These are phyloP conservation scores for Sitta carolinensis DNA, from an alignment of 2,797 vertebrate genomes.

Conservation along the genomic window DNA sequence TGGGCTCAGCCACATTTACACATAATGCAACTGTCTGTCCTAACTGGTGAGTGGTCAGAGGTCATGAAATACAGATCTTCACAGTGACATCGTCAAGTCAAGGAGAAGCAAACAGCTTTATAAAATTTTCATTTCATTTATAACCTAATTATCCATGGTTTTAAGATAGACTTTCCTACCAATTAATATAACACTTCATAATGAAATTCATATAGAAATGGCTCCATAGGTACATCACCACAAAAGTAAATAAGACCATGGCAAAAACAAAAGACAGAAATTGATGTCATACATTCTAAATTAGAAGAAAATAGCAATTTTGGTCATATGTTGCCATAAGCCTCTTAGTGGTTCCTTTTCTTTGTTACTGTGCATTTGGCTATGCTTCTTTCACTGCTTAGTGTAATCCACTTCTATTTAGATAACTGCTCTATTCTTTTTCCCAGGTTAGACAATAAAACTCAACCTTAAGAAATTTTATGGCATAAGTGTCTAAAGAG, in stretches of 20 bases:
- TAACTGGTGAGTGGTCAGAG: background rate
- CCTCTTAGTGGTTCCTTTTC: rapidly evolving
- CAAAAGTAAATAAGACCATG: background rate
- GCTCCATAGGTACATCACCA: background rate
- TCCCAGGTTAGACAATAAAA: background rate
- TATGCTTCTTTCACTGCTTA: background rate
- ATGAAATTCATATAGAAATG: background rate
- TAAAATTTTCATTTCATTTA: background rate
- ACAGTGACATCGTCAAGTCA: background rate
- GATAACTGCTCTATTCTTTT: background rate
- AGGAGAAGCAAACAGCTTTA: background rate
- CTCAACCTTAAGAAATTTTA: background rate
- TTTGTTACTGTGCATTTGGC: background rate
- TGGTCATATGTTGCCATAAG: background rate
- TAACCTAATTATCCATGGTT: background rate
- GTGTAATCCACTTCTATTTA: background rate
- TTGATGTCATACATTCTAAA: background rate
- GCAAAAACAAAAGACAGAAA: background rate
- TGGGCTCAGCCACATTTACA: background rate
- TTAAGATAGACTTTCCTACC: background rate
- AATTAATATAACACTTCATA: background rate
- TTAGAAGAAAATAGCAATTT: background rate
- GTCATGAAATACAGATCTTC: background rate
- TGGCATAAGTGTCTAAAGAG: background rate
- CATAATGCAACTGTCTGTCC: background rate